These are phyloP conservation scores for Euwallacea similis DNA, from an alignment of 1,140 invertebrate species.

Conservation along the genomic window DNA sequence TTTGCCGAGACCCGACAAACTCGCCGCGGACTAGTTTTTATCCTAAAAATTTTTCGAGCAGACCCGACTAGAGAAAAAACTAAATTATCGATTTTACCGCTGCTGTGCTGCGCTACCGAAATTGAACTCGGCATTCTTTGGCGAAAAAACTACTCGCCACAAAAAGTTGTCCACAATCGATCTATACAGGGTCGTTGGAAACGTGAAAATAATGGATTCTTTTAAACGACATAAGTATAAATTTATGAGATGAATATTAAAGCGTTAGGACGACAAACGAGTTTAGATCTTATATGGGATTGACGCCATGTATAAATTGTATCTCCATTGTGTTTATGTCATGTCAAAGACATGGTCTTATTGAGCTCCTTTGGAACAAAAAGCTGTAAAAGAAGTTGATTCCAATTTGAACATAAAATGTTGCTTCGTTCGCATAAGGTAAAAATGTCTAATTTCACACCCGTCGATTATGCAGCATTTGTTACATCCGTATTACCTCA, in stretches of 20 bases:
- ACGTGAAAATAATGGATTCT: constrained; percentile 6
- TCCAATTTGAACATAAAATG: no score
- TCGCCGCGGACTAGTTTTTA: constrained; percentile 50
- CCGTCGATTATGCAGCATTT: no score
- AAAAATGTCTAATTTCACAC: no score
- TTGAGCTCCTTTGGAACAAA: no score
- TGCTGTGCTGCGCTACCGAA: constrained; percentile 42
- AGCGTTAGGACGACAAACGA: background rate
- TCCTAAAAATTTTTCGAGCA: constrained; percentile 46
- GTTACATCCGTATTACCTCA: no score
- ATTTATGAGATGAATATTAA: constrained; percentile 6
- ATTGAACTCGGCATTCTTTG: constrained; percentile 47
- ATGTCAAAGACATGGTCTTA: no score
- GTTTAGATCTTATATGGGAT: background rate
- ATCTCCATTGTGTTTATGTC: no score
- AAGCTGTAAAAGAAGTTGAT: no score
- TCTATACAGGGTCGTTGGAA: constrained; percentile 27
- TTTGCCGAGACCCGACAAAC: constrained; percentile 44
- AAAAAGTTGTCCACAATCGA: constrained; percentile 41
- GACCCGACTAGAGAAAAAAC: constrained; percentile 42
- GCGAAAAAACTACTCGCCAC: constrained; percentile 33
- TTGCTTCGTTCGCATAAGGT: no score
- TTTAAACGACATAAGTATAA: constrained; percentile 3
- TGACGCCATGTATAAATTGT: background rate
- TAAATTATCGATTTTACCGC: constrained; percentile 49